Base-by-base conservation (phyloP, 2,797 vertebrate species). In the Cichlasoma orientale region DNA sequence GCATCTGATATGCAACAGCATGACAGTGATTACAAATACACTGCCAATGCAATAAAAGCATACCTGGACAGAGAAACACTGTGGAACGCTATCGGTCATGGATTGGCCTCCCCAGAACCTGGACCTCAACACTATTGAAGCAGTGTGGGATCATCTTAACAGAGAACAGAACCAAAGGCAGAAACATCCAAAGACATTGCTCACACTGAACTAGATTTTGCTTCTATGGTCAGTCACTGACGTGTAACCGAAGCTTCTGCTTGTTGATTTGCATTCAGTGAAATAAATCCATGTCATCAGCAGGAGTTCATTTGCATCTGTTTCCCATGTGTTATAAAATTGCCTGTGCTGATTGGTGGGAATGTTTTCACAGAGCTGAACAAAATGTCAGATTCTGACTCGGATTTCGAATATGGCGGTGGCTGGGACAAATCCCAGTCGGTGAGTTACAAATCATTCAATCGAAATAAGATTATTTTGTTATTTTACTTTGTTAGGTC, bases 321-420 rank as follows among this genome's bases (percentile, higher is more conserved):
- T 3, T 29, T 50, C 44, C 10, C 61, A 27, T 27, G 16, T 3
- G 27, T 44, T 68, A 41, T 68, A 19, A 47, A 50, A 50, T 7
- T 29, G 10, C 10, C 10, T 50, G 12, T 4, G 41, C 23, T 68
- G 4, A 11, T 75, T 68, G 41, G 1, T 57, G 3, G 3, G 27
- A 56, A 23, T 78, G 5, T 66, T 74, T 56, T 74, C 70, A 7
- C 85, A 92, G 90, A 79, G 25, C 79, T 74, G 21, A 78, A 52
- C 74, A 85, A 83, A 31, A 93, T 92, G 89, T 89, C 80, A 4
- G 90, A 91, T 56, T 82, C 78, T 1, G 84, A 90, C 58, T 83
- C 87, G 13, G 91, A 91, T 27, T 58, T 27, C 16, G 84, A 86
- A 18, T 25, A 0, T 21, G 2, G 1, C 3, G 1, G 3, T 5